Conservation (phyloP, 2,888 invertebrate species). For the Cheilosia soror region DNA sequence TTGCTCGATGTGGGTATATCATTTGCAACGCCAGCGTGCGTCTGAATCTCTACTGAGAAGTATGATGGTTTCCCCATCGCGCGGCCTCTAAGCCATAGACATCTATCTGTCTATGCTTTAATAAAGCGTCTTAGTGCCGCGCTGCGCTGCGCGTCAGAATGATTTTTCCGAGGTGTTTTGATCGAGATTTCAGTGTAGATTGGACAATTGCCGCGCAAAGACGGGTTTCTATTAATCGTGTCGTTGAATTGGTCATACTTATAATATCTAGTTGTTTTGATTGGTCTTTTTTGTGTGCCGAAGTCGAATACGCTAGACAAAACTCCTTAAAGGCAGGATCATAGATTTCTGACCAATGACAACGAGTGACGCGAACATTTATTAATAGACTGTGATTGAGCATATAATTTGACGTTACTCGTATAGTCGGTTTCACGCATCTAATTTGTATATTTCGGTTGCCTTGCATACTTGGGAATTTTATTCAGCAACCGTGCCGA, state of each 20-base stretch:
- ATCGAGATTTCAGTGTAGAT: constrained; percentile 74
- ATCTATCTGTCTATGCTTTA: constrained; percentile 64
- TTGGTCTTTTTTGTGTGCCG: not conserved
- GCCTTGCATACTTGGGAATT: constrained; percentile 17
- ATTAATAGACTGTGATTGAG: constrained; percentile 65
- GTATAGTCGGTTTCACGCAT: constrained; percentile 29
- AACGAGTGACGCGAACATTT: constrained; percentile 60
- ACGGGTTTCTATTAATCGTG: constrained; percentile 44
- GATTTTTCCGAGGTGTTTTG: constrained; percentile 70
- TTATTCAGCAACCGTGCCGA: constrained; percentile 15
- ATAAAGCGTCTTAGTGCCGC: constrained; percentile 53
- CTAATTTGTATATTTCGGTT: constrained; percentile 24
- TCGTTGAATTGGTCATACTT: not conserved
- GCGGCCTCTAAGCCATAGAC: constrained; percentile 48
- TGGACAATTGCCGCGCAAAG: constrained; percentile 67
- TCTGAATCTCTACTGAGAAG: constrained; percentile 44
- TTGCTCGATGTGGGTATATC: constrained; percentile 69
- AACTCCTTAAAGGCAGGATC: constrained; percentile 53
- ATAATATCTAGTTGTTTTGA: no score
- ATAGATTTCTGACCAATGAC: constrained; percentile 27
- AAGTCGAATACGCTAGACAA: not conserved
- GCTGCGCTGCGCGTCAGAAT: constrained; percentile 50
- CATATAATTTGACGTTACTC: constrained; percentile 37
- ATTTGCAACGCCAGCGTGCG: constrained; percentile 65
- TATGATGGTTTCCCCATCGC: constrained; percentile 55